These are phyloP conservation scores for Homalodisca vitripennis DNA, from an alignment of 1,140 invertebrate species.

Conservation along the genomic window DNA sequence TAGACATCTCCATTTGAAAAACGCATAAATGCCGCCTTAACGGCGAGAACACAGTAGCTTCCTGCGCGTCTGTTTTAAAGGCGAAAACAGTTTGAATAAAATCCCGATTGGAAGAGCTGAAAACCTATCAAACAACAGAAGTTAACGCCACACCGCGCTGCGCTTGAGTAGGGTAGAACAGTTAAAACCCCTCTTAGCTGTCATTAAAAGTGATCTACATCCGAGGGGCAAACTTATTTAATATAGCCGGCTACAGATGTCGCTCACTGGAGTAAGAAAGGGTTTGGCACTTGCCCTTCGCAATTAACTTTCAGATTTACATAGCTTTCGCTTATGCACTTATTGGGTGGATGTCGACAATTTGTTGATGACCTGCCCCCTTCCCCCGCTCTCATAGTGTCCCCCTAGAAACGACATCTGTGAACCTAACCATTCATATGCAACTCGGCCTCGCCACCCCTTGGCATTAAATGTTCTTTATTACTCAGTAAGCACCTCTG, in stretches of 20 bases:
- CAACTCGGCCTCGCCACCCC: not conserved
- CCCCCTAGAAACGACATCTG: no score
- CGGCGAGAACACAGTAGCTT: no score
- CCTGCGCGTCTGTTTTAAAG: no score
- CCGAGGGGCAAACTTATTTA: slow-evolving; percentile 4
- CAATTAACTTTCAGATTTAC: slow-evolving; percentile 13
- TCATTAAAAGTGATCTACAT: slow-evolving; percentile 17
- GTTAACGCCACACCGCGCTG: not conserved
- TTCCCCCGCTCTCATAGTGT: no score
- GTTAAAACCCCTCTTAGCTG: slow-evolving; percentile 10
- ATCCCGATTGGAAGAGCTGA: slow-evolving; percentile 1
- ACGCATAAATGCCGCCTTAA: no score
- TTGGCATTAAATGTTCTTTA: not conserved
- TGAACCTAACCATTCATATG: not conserved
- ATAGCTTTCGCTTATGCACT: slow-evolving; percentile 12
- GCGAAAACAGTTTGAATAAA: slow-evolving; percentile 7
- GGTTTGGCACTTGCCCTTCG: not conserved
- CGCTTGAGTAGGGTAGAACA: no score
- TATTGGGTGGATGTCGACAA: slow-evolving; percentile 10
- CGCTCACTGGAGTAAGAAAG: slow-evolving; percentile 9
- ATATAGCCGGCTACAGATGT: slow-evolving; percentile 6
- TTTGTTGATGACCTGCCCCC: no score
- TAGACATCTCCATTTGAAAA: no score
- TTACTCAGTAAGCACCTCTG: not conserved
- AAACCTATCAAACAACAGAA: slow-evolving; percentile 12